phyloP scores from a whole-genome alignment of 2,888 invertebrate species.

The Plebejus argus region DNA sequence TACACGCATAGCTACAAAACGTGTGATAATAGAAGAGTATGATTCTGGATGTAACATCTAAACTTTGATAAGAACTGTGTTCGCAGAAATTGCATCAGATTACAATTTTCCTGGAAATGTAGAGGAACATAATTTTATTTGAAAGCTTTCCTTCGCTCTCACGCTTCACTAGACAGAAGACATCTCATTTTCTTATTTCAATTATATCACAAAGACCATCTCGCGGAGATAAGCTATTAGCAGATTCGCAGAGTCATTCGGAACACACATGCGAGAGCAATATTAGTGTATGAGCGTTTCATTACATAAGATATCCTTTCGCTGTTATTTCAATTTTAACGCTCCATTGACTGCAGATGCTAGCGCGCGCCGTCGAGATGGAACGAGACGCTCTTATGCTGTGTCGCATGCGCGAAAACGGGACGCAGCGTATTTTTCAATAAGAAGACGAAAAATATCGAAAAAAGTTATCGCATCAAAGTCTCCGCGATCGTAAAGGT shows the following conservation, averaged over 20 bases:
- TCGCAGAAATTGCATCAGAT: conserved; percentile 7
- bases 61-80: neutral
- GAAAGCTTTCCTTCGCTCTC: conserved; percentile 19
- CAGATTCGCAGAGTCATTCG: conserved; percentile 28
- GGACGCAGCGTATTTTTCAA: conserved; percentile 63
- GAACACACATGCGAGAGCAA: conserved; percentile 32
- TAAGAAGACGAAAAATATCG: conserved; percentile 69
- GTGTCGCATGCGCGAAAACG: conserved; percentile 48
- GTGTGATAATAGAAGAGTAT: neutral
- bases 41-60: neutral
- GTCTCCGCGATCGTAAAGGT: conserved; percentile 69
- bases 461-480: conserved; percentile 79
- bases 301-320: conserved; percentile 66
- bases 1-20: neutral
- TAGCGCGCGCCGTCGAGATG: conserved; percentile 60
- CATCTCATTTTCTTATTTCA: conserved; percentile 28
- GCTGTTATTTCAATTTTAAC: conserved; percentile 79
- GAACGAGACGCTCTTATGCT: conserved; percentile 53
- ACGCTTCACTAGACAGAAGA: conserved; percentile 14
- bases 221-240: conserved; percentile 21
- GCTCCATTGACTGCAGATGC: conserved; percentile 80
- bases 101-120: conserved; percentile 10
- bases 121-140: neutral
- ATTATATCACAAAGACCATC: conserved; percentile 13
- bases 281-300: conserved; percentile 45